These are phyloP conservation scores for Pammene aurita DNA, from an alignment of 2,888 invertebrate genomes.

Conservation along the genomic window DNA sequence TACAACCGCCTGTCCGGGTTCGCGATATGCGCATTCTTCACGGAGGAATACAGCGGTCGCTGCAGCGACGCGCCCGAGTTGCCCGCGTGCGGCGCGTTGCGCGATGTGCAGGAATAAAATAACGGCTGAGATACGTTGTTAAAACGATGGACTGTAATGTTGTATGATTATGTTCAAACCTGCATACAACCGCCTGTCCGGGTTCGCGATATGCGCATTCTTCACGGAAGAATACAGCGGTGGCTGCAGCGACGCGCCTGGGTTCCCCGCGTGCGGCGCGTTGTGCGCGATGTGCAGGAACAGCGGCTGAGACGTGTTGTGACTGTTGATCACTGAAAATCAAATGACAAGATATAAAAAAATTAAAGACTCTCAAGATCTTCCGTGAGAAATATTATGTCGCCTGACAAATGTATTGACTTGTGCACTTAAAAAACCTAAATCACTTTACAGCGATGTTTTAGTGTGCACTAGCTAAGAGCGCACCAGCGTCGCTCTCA, in stretches of 20 bases:
- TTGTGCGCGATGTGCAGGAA: constrained; percentile 92
- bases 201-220: constrained; percentile 87
- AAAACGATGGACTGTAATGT: background rate
- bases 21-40: constrained; percentile 87
- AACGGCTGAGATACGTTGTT: too few relatives aligned
- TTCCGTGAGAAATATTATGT: too few relatives aligned
- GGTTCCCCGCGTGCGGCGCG: constrained; percentile 91
- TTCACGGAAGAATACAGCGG: constrained; percentile 86
- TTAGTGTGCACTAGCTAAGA: too few relatives aligned
- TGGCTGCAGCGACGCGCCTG: constrained; percentile 88
- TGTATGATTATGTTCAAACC: constrained; percentile 77
- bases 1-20: constrained; percentile 65
- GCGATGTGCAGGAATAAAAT: too few relatives aligned
- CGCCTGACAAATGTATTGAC: too few relatives aligned
- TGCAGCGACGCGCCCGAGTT: constrained; percentile 88
- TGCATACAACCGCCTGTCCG: constrained; percentile 88
- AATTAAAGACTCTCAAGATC: too few relatives aligned
- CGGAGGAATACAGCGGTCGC: constrained; percentile 86
- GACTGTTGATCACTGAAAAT: constrained; percentile 82
- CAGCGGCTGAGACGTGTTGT: constrained; percentile 85
- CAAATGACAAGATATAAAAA: background rate
- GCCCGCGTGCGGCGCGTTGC: constrained; percentile 58
- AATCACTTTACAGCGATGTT: too few relatives aligned
- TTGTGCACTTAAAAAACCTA: too few relatives aligned
- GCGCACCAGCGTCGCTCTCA: too few relatives aligned